Evolutionary conservation across 1,140 invertebrate species (phyloP), one percentile per base, ranked within the genome.

Genomic region (Heliconius hewitsoni): DNA sequence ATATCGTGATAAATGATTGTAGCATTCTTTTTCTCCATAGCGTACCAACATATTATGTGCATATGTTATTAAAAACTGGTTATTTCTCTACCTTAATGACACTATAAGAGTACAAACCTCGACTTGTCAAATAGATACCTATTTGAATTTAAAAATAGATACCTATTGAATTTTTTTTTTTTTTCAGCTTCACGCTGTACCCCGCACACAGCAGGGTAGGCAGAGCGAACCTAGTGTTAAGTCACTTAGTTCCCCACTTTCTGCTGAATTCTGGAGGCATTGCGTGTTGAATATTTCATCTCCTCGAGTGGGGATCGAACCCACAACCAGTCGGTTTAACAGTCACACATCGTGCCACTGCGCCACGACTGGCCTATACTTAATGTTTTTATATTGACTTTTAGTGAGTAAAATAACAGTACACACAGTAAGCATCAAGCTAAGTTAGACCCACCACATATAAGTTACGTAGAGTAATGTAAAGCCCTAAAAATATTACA

Each of bases 1-100:
- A 77, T 74, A 55, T 71, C 42, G 2, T 81, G 76, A 75, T 78
- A 77, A 81, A 81, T 81, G 73, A 78, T 60, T 60, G 57, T 81
- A 71, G 71, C 52, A 70, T 55, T 80, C 75, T 81, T 39, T 77
- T 75, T 78, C 23, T 37, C 71, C 60, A 75, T 77, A 70, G 76
- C 60, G 66, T 75, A 66, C 23, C 11, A 30, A 27, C 23, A 66
- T 13, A 30, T 37, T 13, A 30, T 37, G 34, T 37, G 0, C 39
- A 46, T 71, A 52, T 70, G 60, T 18, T 77, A 77, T 72, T 76
- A 80, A 74, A 23, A 74, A 78, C 77, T 73, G 71, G 74, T 76
- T 79, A 52, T 76, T 23, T 76, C 66, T 23, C 34, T 71, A 0
- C 0, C 55, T 2, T 9, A 23, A 57, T 11, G n/a, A 23, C n/a